phyloP scores from a whole-genome alignment of 2,797 vertebrate genomes.

The Pyrocephalus nanus region DNA sequence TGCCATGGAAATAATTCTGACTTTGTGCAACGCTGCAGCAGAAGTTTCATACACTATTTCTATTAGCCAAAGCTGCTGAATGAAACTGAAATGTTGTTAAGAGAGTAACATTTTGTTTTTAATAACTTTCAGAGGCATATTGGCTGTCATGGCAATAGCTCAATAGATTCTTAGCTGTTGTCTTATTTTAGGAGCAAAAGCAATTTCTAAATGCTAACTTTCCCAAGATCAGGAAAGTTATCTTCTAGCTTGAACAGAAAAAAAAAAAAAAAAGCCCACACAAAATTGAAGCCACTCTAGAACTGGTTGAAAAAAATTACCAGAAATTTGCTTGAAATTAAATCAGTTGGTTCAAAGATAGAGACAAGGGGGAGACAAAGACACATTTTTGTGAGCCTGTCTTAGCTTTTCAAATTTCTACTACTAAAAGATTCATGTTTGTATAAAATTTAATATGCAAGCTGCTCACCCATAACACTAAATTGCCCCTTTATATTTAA shows the following conservation, averaged over 20 bases:
- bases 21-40: not conserved
- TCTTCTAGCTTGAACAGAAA: not conserved
- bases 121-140: constrained; percentile 17
- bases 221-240: not conserved
- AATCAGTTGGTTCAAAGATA: not conserved
- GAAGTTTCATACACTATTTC: not conserved
- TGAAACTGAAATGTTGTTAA: not conserved
- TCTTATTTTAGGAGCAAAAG: not conserved
- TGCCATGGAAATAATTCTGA: constrained; percentile 20
- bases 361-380: not conserved
- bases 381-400: not conserved
- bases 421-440: constrained; percentile 36
- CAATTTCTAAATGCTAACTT: not conserved
- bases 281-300: not conserved
- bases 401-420: constrained; percentile 1
- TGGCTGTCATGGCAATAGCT: constrained; percentile 11
- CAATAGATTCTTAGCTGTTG: not conserved
- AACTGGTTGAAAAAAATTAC: not conserved
- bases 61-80: not conserved
- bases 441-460: constrained; percentile 49
- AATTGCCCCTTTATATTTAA: constrained; percentile 19
- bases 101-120: constrained; percentile 21
- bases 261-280: not conserved
- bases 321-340: not conserved
- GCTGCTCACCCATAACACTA: constrained; percentile 32